Evolutionary conservation across 1,140 invertebrate genomes (phyloP).

Genomic region (Theocolax elegans): DNA sequence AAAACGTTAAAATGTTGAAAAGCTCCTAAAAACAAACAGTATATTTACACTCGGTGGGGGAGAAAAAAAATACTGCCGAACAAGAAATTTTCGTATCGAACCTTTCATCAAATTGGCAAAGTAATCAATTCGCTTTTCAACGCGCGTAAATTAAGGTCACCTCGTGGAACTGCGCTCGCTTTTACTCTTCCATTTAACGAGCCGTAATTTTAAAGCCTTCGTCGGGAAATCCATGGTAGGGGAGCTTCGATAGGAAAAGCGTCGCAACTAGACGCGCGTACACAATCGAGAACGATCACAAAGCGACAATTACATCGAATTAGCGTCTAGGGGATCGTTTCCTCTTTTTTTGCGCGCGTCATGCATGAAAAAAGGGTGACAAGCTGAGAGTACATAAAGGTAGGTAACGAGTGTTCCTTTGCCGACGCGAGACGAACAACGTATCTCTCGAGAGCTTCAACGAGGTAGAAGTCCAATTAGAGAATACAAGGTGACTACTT

Average conservation of each 20-base stretch:
- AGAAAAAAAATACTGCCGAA: neutral
- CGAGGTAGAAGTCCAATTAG: constrained; percentile 30
- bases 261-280: neutral
- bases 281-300: neutral
- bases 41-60: no score
- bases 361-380: neutral
- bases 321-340: neutral
- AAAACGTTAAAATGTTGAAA: no score
- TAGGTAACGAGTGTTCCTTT: constrained; percentile 15
- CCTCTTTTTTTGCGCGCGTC: neutral
- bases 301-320: constrained; percentile 32
- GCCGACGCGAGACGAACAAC: neutral
- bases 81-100: neutral
- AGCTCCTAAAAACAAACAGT: no score
- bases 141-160: constrained; percentile 25
- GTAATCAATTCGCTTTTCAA: constrained; percentile 30
- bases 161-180: neutral
- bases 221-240: no score
- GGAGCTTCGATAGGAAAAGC: neutral
- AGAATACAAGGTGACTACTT: neutral
- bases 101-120: neutral
- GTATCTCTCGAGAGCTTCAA: constrained; percentile 2
- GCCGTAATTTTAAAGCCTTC: constrained; percentile 18
- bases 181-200: neutral
- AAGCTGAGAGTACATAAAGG: neutral